Evolutionary conservation across 2,888 invertebrate species (phyloP), one percentile per base, ranked within the genome.

Genomic region (Thelaira solivaga): DNA sequence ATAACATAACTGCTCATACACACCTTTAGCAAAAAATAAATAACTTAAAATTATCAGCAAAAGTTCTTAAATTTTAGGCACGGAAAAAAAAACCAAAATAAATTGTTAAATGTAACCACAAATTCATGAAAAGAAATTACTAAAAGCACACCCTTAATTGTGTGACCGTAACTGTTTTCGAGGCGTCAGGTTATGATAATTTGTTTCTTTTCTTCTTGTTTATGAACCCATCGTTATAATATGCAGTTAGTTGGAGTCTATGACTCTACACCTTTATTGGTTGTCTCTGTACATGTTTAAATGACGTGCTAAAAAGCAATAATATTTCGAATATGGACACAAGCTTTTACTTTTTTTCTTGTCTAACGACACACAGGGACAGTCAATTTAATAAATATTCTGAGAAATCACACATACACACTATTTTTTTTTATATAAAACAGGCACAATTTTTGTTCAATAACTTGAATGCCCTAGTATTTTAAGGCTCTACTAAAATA

Each of bases 281-380:
- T 49, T 41, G 24, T 2, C 18, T 7, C 29, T 18, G 11, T 53
- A 43, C 22, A 31, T 39, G 22, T 7, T 24, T 26, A n/a, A 47
- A 68, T 75, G 53, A 75, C 74, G 74, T 75, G 74, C 10, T 67
- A 39, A 68, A 61, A 68, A 55, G 53, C 53, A 43, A 74, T 74
- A 53, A 67, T 10, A 43, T n/a, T n/a, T n/a, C n/a, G 24, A 53
- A 43, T 61, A 16, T 36, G 41, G 31, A 24, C 31, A 59, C 20
- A 45, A 29, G 29, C 8, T 36, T 24, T 41, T 47, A 11, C 13
- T 34, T 7, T 36, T 47, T 24, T n/a, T 16, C 24, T 16, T 10
- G 22, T 2, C 20, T 41, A 16, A 47, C 24, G 4, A 41, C 34
- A 55, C 47, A 43, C 51, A 16, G 36, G 29, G 53, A 55, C 57